These are phyloP conservation scores for Drosophila parvula DNA, from an alignment of 1,140 invertebrate species.

Conservation along the genomic window DNA sequence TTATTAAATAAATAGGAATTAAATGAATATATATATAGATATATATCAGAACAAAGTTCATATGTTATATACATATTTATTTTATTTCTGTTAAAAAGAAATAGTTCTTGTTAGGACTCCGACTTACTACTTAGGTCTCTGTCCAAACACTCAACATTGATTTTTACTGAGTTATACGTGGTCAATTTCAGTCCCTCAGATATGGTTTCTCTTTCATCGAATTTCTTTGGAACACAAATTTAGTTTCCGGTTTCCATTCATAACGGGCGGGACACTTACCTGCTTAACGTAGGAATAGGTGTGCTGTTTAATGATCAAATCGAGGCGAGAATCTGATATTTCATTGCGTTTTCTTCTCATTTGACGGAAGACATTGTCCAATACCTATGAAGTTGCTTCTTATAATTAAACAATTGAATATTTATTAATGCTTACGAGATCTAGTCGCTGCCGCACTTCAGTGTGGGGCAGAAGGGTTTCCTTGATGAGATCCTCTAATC, in stretches of 20 bases:
- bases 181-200: not conserved
- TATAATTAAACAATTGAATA: not conserved
- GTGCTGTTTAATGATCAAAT: slow-evolving; percentile 22
- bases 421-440: not conserved
- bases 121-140: not conserved
- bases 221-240: slow-evolving; percentile 2
- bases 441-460: not conserved
- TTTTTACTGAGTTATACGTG: slow-evolving; percentile 1
- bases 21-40: no score
- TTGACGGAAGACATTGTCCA: not conserved
- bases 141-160: not conserved
- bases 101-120: not conserved
- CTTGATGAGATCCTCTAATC: slow-evolving; percentile 1
- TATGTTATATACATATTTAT: no score
- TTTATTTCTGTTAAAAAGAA: no score
- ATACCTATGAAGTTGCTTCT: not conserved
- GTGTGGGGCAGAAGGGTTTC: not conserved
- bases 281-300: not conserved
- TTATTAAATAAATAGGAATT: no score
- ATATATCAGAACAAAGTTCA: no score
- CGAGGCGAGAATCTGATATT: slow-evolving; percentile 4
- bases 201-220: slow-evolving; percentile 6
- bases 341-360: slow-evolving; percentile 19
- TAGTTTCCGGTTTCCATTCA: no score
- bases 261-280: not conserved